Percentiles rank a stretch among this genome's conserved stretches.
Conservation (phyloP, 2,888 invertebrate species). For the Dilophus febrilis region DNA sequence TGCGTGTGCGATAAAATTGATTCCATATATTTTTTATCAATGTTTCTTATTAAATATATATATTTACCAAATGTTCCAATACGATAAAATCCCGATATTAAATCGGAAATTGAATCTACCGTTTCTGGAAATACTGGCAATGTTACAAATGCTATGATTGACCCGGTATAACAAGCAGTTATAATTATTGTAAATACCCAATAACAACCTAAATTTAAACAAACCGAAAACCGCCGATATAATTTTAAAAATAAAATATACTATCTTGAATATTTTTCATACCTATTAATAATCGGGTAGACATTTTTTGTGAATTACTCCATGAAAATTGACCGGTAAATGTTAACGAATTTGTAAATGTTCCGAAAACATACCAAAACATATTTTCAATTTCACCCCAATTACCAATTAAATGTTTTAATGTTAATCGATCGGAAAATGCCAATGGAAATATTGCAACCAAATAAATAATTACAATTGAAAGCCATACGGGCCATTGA, state of each 20-base stretch:
- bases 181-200: slow-evolving; percentile 78
- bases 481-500: slow-evolving; percentile 65
- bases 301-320: slow-evolving; percentile 48
- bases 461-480: slow-evolving; percentile 50
- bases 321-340: slow-evolving; percentile 52
- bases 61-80: slow-evolving; percentile 50
- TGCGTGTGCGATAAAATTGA: background rate
- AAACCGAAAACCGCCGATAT: too few relatives aligned
- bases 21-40: background rate
- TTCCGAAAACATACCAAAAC: slow-evolving; percentile 79
- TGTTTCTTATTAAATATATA: background rate
- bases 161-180: slow-evolving; percentile 68
- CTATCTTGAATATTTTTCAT: too few relatives aligned
- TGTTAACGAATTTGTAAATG: slow-evolving; percentile 66
- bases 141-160: slow-evolving; percentile 70
- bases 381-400: slow-evolving; percentile 62
- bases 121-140: slow-evolving; percentile 58
- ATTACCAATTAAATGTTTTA: slow-evolving; percentile 45
- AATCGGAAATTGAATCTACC: slow-evolving; percentile 48
- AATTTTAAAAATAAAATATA: too few relatives aligned
- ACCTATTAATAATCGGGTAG: slow-evolving; percentile 58
- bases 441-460: slow-evolving; percentile 57
- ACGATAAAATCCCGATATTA: slow-evolving; percentile 47
- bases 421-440: slow-evolving; percentile 51
- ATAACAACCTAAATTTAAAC: slow-evolving; percentile 41